Evolutionary conservation across 1,140 invertebrate genomes (phyloP).

Genomic region (Chymomyza costata): DNA sequence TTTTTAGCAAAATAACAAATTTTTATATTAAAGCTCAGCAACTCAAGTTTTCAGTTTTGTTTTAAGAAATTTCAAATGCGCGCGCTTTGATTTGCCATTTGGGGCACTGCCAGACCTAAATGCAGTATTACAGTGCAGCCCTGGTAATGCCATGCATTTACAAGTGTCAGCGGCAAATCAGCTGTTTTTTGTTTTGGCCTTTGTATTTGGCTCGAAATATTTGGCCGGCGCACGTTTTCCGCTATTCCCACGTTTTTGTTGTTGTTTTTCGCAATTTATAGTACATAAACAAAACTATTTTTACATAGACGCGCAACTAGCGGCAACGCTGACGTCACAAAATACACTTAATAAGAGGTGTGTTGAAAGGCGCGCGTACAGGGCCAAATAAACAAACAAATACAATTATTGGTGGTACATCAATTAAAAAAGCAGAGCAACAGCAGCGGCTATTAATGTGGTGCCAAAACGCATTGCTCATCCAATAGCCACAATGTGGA

Average conservation of each 20-base stretch:
- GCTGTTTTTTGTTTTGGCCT: conserved; percentile 36
- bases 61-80: no score
- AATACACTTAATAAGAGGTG: no score
- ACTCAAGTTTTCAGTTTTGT: no score
- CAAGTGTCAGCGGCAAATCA: conserved; percentile 5
- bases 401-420: conserved; percentile 3
- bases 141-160: not conserved
- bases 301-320: conserved; percentile 7
- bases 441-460: no score
- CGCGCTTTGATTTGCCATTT: no score
- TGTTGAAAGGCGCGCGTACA: no score
- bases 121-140: not conserved
- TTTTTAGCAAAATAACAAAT: no score
- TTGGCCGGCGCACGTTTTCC: conserved; percentile 25
- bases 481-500: not conserved
- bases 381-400: no score
- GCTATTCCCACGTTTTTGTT: conserved; percentile 9
- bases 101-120: not conserved
- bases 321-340: no score
- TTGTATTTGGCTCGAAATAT: conserved; percentile 2
- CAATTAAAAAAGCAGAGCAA: conserved; percentile 5
- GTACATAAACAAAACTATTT: conserved; percentile 47
- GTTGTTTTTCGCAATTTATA: not conserved
- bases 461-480: no score
- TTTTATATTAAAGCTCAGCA: no score